A percentile compares a stretch with the other conserved stretches of the same genome.
Conservation (phyloP, 2,888 invertebrate genomes). For the Anthrax anthrax region DNA sequence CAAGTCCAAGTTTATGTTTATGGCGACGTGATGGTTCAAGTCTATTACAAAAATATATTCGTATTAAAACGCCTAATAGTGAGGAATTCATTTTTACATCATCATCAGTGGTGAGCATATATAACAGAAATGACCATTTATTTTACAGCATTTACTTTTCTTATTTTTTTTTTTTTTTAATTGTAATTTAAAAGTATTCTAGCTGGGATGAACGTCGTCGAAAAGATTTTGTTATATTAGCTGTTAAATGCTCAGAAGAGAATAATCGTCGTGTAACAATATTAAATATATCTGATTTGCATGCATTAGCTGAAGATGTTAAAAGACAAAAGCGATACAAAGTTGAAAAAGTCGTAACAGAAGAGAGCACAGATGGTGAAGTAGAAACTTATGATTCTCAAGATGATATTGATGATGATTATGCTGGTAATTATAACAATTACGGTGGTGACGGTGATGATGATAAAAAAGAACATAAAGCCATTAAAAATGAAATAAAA, state of each 20-base stretch:
- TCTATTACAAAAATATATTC: constrained; percentile 31
- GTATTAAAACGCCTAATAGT: constrained; percentile 24
- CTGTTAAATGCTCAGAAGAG: constrained; percentile 24
- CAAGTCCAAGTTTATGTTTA: constrained; percentile 28
- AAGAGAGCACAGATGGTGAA: constrained; percentile 1
- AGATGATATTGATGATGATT: background rate
- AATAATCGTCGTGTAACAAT: constrained; percentile 23
- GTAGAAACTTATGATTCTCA: too few relatives aligned
- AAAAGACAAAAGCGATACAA: background rate
- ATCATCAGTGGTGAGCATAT: constrained; percentile 29
- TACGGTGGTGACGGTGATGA: constrained; percentile 7
- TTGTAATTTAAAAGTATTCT: constrained; percentile 22
- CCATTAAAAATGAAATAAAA: constrained; percentile 6
- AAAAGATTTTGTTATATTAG: constrained; percentile 26
- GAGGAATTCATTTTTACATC: constrained; percentile 30
- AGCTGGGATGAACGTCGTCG: constrained; percentile 33
- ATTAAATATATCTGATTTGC: constrained; percentile 14
- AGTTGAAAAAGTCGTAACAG: constrained; percentile 5
- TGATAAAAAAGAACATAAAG: constrained; percentile 5
- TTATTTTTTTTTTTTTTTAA: background rate
- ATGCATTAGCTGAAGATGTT: constrained; percentile 4
- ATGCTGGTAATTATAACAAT: background rate
- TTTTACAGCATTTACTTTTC: too few relatives aligned
- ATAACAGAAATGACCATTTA: too few relatives aligned
- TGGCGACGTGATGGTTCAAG: constrained; percentile 33